Evolutionary conservation across 2,797 vertebrate genomes (phyloP).

Genomic region (Lagodon rhomboides): DNA sequence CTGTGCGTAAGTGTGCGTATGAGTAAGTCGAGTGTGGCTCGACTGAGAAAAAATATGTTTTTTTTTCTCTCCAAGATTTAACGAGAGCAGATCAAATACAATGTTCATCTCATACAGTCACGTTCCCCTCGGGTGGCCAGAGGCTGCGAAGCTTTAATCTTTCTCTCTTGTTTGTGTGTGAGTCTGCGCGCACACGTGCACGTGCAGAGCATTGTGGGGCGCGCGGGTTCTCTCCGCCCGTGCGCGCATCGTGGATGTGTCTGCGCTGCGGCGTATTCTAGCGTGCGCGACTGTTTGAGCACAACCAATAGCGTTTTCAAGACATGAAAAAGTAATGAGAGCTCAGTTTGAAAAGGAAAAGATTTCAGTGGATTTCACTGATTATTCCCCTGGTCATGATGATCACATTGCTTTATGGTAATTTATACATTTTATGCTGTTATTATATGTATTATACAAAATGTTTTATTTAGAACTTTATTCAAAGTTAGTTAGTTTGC

Average conservation of each 20-base stretch:
- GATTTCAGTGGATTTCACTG: neutral
- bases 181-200: neutral
- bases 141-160: slow-evolving; percentile 69
- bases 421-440: neutral
- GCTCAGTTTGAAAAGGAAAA: neutral
- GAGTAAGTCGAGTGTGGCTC: slow-evolving; percentile 53
- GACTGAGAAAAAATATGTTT: slow-evolving; percentile 44
- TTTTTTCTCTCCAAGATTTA: slow-evolving; percentile 65
- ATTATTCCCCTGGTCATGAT: slow-evolving; percentile 13
- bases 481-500: neutral
- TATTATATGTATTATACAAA: neutral
- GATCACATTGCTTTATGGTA: neutral
- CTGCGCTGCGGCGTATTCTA: slow-evolving; percentile 11
- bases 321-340: slow-evolving; percentile 37
- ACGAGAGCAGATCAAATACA: slow-evolving; percentile 70
- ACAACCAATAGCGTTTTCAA: slow-evolving; percentile 40
- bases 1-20: slow-evolving; percentile 17
- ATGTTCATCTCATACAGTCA: slow-evolving; percentile 66
- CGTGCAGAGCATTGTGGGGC: neutral
- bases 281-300: slow-evolving; percentile 17
- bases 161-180: slow-evolving; percentile 29
- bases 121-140: slow-evolving; percentile 64
- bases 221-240: slow-evolving; percentile 19
- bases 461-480: neutral
- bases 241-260: slow-evolving; percentile 33